Evolutionary conservation across 2,888 invertebrate species (phyloP), one percentile per base, ranked within the genome.

Genomic region (Trisateles emortualis): DNA sequence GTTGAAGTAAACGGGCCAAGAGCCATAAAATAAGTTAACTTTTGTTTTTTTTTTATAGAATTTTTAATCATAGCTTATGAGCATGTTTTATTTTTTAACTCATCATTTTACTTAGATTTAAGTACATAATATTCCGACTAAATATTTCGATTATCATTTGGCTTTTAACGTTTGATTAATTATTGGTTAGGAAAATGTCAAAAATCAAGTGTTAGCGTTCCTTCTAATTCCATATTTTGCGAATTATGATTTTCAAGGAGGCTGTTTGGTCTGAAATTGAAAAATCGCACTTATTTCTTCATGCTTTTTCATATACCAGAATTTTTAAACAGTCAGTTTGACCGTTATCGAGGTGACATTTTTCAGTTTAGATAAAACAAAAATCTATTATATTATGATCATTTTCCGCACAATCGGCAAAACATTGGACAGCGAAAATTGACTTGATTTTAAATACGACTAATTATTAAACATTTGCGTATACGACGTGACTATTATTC

Each of bases 71-170:
- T 81, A 77, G 73, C 75, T 68, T 84, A 73, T 68, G 71, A 81
- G 91, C 91, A 91, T 91, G 91, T 90, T 91, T 91, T 91, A 90
- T 87, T 86, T 84, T 87, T 83, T 86, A 86, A 77, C 77, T 59
- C 61, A 65, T 69, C 71, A 70, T 79, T 39, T 76, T 75, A 78
- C 80, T 75, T 79, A 76, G 76, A 71, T 76, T 68, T 72, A 77
- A 77, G 67, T 72, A 76, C 72, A 47, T 60, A 74, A 75, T 76
- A 76, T 76, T 68, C 68, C 75, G 78, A 78, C 82, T 78, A 74
- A 48, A 39, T 52, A 72, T 78, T 75, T 69, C 76, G 71, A 77
- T 76, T 76, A 79, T 76, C 75, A 71, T 68, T 72, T 71, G 67
- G 72, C 79, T 87, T 88, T 90, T 90, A 90, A 85, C 76, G 72